phyloP scores from a whole-genome alignment of 2,113 vertebrate species.

The Amblyopsis rosae region DNA sequence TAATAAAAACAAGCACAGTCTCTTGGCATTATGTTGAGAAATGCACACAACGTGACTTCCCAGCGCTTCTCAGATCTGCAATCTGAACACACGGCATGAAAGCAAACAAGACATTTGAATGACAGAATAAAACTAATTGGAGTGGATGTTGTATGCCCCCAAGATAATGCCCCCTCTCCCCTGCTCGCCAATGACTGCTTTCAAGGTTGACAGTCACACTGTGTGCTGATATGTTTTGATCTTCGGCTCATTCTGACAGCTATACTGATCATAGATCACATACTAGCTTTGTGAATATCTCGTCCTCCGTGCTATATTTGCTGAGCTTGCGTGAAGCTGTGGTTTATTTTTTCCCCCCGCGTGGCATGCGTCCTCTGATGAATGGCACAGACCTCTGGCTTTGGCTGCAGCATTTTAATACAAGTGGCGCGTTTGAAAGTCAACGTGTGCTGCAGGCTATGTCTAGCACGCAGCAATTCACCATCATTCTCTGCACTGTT shows the following conservation, averaged over 20 bases:
- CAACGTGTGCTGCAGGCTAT: constrained; percentile 35
- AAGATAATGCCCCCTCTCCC: constrained; percentile 11
- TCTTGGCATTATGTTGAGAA: too few relatives aligned
- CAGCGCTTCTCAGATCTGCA: constrained; percentile 11
- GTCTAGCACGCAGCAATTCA: constrained; percentile 25
- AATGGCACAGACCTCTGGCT: constrained; percentile 66
- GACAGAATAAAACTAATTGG: constrained; percentile 47
- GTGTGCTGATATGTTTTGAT: constrained; percentile 37
- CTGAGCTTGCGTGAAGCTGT: too few relatives aligned
- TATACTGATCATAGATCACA: too few relatives aligned
- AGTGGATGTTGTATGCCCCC: not conserved
- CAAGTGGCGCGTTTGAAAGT: constrained; percentile 40
- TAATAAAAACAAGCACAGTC: too few relatives aligned
- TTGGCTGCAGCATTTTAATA: constrained; percentile 44
- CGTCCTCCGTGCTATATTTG: too few relatives aligned
- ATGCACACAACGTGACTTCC: not conserved
- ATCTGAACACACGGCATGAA: constrained; percentile 22
- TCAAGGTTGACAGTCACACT: constrained; percentile 16
- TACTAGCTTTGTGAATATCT: too few relatives aligned
- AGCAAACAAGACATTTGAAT: constrained; percentile 37
- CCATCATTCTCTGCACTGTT: not conserved
- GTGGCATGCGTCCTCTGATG: constrained; percentile 55
- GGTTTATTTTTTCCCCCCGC: constrained; percentile 26
- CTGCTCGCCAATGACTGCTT: constrained; percentile 36
- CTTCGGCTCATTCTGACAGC: too few relatives aligned